Conservation (phyloP, 1,140 invertebrate species). For the Sitophilus oryzae region DNA sequence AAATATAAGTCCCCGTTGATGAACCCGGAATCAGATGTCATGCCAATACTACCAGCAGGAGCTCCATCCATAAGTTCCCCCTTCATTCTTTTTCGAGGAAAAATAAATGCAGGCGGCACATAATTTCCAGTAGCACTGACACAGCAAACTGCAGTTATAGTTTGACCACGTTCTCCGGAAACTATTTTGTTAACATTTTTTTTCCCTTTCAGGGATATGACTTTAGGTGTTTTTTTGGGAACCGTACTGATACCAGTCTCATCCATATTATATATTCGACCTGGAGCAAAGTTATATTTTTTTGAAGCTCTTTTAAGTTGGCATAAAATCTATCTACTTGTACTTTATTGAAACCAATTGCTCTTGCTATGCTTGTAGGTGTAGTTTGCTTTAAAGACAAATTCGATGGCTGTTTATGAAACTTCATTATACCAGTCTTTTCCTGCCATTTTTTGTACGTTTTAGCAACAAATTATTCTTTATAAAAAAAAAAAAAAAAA, state of each 20-base stretch:
- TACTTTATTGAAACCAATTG: conserved; percentile 23
- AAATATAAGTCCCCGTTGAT: conserved; percentile 17
- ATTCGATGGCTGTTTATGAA: conserved; percentile 6
- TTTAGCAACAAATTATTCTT: neutral
- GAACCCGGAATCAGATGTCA: conserved; percentile 16
- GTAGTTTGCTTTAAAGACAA: conserved; percentile 13
- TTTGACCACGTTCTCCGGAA: conserved; percentile 18
- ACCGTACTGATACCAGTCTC: no score
- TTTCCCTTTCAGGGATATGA: conserved; percentile 41
- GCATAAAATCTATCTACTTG: conserved; percentile 23
- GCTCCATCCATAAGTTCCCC: conserved; percentile 17
- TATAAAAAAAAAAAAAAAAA: neutral
- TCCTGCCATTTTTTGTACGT: conserved; percentile 9
- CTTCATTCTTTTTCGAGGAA: conserved; percentile 20
- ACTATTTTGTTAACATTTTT: conserved; percentile 24
- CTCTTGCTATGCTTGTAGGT: conserved; percentile 19
- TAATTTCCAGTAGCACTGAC: conserved; percentile 36
- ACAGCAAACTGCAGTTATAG: conserved; percentile 30
- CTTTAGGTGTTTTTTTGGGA: conserved; percentile 40
- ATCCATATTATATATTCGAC: conserved; percentile 41
- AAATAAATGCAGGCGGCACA: conserved; percentile 25
- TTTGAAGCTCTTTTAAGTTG: conserved; percentile 20
- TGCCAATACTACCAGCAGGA: conserved; percentile 13
- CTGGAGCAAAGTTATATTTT: conserved; percentile 26
- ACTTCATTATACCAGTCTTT: conserved; percentile 3